Percentiles rank a stretch among this genome's conserved stretches.
These are phyloP conservation scores for Phasianus colchicus DNA, from an alignment of 2,113 vertebrate genomes.

Conservation along the genomic window DNA sequence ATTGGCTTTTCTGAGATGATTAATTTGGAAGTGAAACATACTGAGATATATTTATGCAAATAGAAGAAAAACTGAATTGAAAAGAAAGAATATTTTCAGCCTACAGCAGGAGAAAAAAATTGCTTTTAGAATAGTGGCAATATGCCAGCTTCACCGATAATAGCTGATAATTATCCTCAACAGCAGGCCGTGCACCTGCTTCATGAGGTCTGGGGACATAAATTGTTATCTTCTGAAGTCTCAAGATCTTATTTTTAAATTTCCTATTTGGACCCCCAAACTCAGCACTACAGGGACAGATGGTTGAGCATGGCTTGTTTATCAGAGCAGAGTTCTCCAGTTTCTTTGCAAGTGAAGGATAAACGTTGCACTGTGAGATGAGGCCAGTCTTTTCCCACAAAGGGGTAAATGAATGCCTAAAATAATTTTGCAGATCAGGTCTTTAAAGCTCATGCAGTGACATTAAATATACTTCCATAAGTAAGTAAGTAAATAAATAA, in stretches of 20 bases:
- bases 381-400: neutral
- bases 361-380: neutral
- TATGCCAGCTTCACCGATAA: slow-evolving; percentile 14
- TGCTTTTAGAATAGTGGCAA: slow-evolving; percentile 14
- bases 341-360: neutral
- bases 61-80: neutral
- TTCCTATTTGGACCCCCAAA: neutral
- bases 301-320: neutral
- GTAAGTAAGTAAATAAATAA: neutral
- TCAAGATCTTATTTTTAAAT: slow-evolving; percentile 15
- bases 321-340: fast-evolving
- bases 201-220: slow-evolving; percentile 7
- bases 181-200: slow-evolving; percentile 47
- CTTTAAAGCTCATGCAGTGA: neutral
- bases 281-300: neutral
- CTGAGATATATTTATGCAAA: neutral
- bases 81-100: neutral
- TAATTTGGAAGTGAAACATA: slow-evolving; percentile 9
- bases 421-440: neutral
- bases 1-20: neutral
- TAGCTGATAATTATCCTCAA: slow-evolving; percentile 46
- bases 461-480: neutral
- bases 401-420: neutral
- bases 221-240: neutral
- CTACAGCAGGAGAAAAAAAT: neutral